Evolutionary conservation across 23 tunicate species (phyloP).

Genomic region (Diplosoma virens): DNA sequence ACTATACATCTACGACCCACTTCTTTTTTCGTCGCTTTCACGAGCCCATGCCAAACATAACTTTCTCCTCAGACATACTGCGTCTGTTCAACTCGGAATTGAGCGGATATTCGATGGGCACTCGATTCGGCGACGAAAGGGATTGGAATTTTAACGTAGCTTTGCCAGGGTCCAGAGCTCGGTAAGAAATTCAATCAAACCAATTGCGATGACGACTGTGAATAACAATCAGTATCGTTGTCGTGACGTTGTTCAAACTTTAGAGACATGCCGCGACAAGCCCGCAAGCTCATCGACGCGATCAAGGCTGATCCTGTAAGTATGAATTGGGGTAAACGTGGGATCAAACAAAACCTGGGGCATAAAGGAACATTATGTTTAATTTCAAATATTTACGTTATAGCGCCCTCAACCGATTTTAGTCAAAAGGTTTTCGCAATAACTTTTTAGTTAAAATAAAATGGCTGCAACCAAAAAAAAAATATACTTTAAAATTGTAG

Average conservation of each 20-base stretch:
- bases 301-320: slow-evolving; percentile 52
- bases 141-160: slow-evolving; percentile 72
- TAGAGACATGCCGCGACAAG: slow-evolving; percentile 77
- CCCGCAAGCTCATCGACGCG: slow-evolving; percentile 25
- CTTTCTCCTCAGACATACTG: slow-evolving; percentile 25
- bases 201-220: not conserved
- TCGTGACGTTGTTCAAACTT: not conserved
- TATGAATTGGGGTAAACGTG: too few species aligned
- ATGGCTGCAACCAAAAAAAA: too few species aligned
- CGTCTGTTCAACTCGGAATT: not conserved
- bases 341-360: too few species aligned
- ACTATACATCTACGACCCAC: too few species aligned
- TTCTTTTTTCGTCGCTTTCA: too few species aligned
- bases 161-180: slow-evolving; percentile 69
- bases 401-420: too few species aligned
- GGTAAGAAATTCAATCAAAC: slow-evolving; percentile 22
- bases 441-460: too few species aligned
- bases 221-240: not conserved
- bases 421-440: too few species aligned
- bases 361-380: too few species aligned
- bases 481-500: too few species aligned
- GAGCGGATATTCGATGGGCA: slow-evolving; percentile 23
- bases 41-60: slow-evolving; percentile 22
- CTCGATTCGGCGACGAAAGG: not conserved
- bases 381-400: too few species aligned